Base-by-base conservation (phyloP, 2,888 invertebrate species). In the Sycophila texana region DNA sequence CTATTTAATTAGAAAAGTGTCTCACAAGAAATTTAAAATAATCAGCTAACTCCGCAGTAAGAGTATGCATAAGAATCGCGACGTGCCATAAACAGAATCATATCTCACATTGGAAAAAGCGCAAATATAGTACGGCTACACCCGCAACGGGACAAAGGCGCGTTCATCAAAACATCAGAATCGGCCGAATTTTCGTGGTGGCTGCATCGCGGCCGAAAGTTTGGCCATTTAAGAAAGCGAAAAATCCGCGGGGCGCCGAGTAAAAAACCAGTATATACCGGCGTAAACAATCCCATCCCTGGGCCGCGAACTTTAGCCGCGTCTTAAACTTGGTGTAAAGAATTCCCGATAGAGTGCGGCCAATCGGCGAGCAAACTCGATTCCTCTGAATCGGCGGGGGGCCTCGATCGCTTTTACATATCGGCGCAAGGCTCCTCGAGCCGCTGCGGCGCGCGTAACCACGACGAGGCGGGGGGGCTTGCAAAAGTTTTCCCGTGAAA, bases 91-190 rank as follows among this genome's bases (percentile, higher is more conserved):
- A 74, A 79, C 79, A 79, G 57, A 70, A n/a, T 58, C 67, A 49
- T 79, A 79, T 63, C 51, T 79, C 74, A 79, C 57, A 65, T 65
- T 55, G 47, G 61, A 63, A 65, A 61, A 30, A 18, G 18, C 57
- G 22, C n/a, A 22, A 70, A 76, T 63, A 76, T 70, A 61, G 53
- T 60, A 18, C 14, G 49, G 10, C 3, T 2, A 30, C 49, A 13
- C 26, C 16, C 20, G 70, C n/a, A 1, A 12, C 51, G 58, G 66
- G 78, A 61, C 77, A 73, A 77, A 74, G 30, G 67, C 74, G 61
- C 78, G 78, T 74, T 78, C 78, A 57, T 74, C 74, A 78, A 78
- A 67, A 78, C 22, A 77, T 77, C 67, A 73, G 73, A 65, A 60
- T 77, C 60, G 76, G 49, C 30, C 49, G 65, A 67, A 55, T 53